These are phyloP conservation scores for Iphiclides podalirius DNA, from an alignment of 2,888 invertebrate species.

Conservation along the genomic window DNA sequence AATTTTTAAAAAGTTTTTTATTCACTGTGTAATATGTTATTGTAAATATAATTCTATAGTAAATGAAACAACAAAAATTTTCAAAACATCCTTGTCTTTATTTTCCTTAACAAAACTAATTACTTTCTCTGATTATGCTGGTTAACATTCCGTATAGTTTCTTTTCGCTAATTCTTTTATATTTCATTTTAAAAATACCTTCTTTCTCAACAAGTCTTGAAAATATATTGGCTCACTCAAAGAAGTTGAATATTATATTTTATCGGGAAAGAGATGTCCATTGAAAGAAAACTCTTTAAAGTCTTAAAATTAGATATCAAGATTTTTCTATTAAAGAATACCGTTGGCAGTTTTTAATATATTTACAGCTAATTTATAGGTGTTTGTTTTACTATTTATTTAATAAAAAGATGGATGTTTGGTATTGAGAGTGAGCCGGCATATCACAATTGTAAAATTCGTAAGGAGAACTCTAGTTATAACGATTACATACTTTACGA, in stretches of 20 bases:
- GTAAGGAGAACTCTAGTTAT: background rate
- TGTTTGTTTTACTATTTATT: too few relatives aligned
- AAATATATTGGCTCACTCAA: constrained; percentile 26
- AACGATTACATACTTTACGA: background rate
- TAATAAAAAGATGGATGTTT: too few relatives aligned
- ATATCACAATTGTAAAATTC: constrained; percentile 8
- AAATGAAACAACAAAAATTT: constrained; percentile 47
- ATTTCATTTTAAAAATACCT: constrained; percentile 28
- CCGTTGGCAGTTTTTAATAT: background rate
- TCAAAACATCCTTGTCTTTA: constrained; percentile 63
- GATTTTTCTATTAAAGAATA: background rate
- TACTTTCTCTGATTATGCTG: constrained; percentile 64
- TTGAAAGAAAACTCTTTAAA: too few relatives aligned
- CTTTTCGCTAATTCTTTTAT: constrained; percentile 11
- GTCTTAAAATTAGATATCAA: too few relatives aligned
- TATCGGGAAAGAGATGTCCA: background rate
- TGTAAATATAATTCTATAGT: background rate
- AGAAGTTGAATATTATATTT: background rate
- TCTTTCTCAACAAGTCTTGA: constrained; percentile 33
- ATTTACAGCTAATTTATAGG: too few relatives aligned
- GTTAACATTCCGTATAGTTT: constrained; percentile 48
- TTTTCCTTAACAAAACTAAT: constrained; percentile 62
- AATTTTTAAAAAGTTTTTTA: too few relatives aligned
- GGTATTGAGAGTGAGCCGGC: constrained; percentile 7
- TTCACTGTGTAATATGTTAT: too few relatives aligned